Percentiles rank a stretch among this genome's conserved stretches.
Evolutionary conservation across 2,888 invertebrate genomes (phyloP).

Genomic region (Euphydryas editha): DNA sequence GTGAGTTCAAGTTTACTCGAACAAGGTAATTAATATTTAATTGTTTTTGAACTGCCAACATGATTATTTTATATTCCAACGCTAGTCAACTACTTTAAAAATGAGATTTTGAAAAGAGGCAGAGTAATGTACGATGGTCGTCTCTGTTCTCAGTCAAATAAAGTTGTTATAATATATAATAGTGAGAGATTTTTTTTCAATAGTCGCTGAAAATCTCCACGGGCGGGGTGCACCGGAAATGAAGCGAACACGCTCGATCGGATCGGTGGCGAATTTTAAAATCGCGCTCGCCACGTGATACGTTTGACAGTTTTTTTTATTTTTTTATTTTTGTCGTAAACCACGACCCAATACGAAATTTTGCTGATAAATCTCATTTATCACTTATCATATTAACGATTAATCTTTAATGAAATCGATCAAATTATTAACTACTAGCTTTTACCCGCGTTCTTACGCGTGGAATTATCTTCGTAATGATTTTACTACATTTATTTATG

Average conservation of each 20-base stretch:
- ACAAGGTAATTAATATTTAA: too few relatives aligned
- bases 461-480: too few relatives aligned
- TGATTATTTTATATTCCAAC: too few relatives aligned
- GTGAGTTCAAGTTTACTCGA: too few relatives aligned
- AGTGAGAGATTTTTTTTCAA: slow-evolving; percentile 78
- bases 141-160: slow-evolving; percentile 68
- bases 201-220: slow-evolving; percentile 63
- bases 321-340: not conserved
- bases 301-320: not conserved
- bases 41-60: too few relatives aligned
- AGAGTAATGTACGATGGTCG: slow-evolving; percentile 34
- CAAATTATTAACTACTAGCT: too few relatives aligned
- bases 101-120: not conserved
- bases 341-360: not conserved
- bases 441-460: too few relatives aligned
- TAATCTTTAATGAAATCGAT: too few relatives aligned
- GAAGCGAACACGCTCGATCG: slow-evolving; percentile 66
- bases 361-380: too few relatives aligned
- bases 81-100: too few relatives aligned
- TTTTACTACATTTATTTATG: too few relatives aligned
- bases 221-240: slow-evolving; percentile 74
- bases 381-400: too few relatives aligned
- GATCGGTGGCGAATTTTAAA: slow-evolving; percentile 65
- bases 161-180: slow-evolving; percentile 77
- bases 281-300: slow-evolving; percentile 24